Evolutionary conservation across 2,888 invertebrate genomes (phyloP), one percentile per base, ranked within the genome.

Genomic region (Myopa testacea): DNA sequence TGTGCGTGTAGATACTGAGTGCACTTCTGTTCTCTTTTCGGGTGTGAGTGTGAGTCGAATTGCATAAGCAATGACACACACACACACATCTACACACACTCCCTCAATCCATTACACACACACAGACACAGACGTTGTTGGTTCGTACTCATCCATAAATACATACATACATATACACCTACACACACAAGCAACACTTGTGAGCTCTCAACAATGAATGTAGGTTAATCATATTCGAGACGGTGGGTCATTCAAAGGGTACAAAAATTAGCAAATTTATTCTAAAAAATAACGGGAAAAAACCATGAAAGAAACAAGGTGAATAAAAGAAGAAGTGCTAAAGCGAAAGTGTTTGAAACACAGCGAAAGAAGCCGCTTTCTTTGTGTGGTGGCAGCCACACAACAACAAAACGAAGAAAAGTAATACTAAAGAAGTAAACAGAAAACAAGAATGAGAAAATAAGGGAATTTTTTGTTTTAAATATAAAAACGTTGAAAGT

Each of bases 151-250:
- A 26, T 1, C 6, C 26, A 26, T 26, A 1, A 1, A 26, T 26
- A 26, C 26, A 26, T 55, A 55, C 52, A 70, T 14, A 37, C 55
- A 70, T 3, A 70, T 37, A 34, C 16, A 58, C 71, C 34, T 10
- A 40, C 58, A 60, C 40, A 62, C 58, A n/a, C 16, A 45, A 62
- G 62, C 38, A 58, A 38, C 73, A 60, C 73, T 73, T 34, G 62
- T 45, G 50, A 45, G 52, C 70, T 26, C 37, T 70, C 70, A 26
- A 70, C 70, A 55, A 75, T 50, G 55, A 72, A 77, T 77, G 65
- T 72, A 67, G 72, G 71, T 77, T 77, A 76, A 69, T 70, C 55
- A 62, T 60, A 76, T 76, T 58, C 70, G 37, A 69, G 76, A 70
- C 76, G 70, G 52, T 69, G 70, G 70, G 52, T 69, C 76, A 70